A percentile compares a stretch with the other conserved stretches of the same genome.
phyloP scores from a whole-genome alignment of 2,113 vertebrate genomes.

The Myocastor coypus region DNA sequence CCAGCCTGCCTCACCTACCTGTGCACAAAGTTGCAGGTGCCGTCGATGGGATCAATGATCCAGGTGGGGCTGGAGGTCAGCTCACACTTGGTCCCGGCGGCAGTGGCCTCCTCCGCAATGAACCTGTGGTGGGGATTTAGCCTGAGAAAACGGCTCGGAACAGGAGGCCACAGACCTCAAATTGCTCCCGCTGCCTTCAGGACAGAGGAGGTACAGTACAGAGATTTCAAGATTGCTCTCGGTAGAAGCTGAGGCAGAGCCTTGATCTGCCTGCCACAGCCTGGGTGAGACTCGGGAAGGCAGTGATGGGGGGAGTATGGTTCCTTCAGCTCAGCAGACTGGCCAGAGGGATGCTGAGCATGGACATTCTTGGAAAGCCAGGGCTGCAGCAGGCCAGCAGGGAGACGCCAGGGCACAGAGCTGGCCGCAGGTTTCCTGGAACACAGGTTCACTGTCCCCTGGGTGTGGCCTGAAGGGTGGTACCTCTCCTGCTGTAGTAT shows the following conservation, averaged over 20 bases:
- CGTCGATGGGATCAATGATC: conserved; percentile 95
- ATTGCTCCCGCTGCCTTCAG: not conserved
- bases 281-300: not conserved
- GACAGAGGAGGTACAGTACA: not conserved
- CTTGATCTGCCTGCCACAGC: not conserved
- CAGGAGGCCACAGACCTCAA: not conserved
- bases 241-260: not conserved
- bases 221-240: not conserved
- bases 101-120: conserved; percentile 93
- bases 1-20: conserved; percentile 81
- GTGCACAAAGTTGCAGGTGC: conserved; percentile 95
- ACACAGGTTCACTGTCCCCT: not conserved
- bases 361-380: not conserved
- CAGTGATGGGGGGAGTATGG: not conserved
- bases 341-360: not conserved
- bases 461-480: rapidly evolving
- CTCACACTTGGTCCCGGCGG: conserved; percentile 91
- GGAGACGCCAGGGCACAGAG: not conserved
- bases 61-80: conserved; percentile 91
- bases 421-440: not conserved
- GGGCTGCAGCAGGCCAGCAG: not conserved
- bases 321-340: not conserved
- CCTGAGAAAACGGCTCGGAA: conserved; percentile 8
- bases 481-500: not conserved
- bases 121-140: conserved; percentile 86